phyloP scores from a whole-genome alignment of 2,888 invertebrate genomes.

The Cepaea hortensis region DNA sequence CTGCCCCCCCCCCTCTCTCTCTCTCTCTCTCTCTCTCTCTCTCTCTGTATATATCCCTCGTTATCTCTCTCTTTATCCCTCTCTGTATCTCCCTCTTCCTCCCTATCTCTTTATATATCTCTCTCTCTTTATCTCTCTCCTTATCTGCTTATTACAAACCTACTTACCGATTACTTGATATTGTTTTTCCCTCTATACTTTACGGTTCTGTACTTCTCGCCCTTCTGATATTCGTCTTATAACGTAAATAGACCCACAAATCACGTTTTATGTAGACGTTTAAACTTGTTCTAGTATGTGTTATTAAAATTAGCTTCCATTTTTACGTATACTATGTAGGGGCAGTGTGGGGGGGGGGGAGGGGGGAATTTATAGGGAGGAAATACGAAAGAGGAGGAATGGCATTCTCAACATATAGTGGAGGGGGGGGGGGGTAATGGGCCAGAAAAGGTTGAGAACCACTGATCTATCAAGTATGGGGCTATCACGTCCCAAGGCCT shows the following conservation, averaged over 20 bases:
- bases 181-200: not conserved
- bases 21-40: slow-evolving; percentile 4
- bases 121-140: not conserved
- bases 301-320: not conserved
- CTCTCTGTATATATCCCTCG: not conserved
- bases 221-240: not conserved
- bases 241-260: no score
- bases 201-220: not conserved
- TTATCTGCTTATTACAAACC: not conserved
- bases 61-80: not conserved
- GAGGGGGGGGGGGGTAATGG: no score
- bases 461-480: no score
- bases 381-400: no score
- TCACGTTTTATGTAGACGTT: not conserved
- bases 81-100: slow-evolving; percentile 20
- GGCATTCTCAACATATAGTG: no score
- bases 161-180: no score
- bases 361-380: no score
- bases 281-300: not conserved
- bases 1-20: not conserved
- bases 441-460: no score
- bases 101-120: slow-evolving; percentile 14
- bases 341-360: no score
- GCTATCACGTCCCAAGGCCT: no score
- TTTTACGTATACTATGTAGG: no score